A percentile compares a stretch with the other conserved stretches of the same genome.
Conservation (phyloP, 1,140 invertebrate genomes). For the Stegodyphus mimosarum region DNA sequence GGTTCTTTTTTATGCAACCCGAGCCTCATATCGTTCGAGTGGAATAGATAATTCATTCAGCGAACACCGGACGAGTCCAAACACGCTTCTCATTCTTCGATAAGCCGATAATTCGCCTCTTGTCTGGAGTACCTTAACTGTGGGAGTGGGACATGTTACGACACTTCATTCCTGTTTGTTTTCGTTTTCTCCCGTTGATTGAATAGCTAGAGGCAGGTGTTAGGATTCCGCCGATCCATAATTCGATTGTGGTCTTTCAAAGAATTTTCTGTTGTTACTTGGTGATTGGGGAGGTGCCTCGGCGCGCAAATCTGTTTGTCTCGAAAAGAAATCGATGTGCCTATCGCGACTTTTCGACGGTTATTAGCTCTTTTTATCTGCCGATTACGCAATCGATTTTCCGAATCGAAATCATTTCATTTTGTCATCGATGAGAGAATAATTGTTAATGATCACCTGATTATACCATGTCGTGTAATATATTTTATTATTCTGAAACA, state of each 20-base stretch:
- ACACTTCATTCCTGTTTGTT: conserved; percentile 25
- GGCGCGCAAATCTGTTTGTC: no score
- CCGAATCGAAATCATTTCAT: no score
- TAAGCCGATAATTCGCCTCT: conserved; percentile 21
- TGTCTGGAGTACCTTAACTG: conserved; percentile 12
- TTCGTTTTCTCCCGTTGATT: conserved; percentile 10
- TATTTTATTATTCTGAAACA: no score
- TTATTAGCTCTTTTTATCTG: no score
- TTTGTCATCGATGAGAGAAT: no score
- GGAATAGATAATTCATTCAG: conserved; percentile 16
- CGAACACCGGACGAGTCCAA: not conserved
- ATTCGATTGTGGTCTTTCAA: conserved; percentile 2
- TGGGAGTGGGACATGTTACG: conserved; percentile 23
- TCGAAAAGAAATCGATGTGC: no score
- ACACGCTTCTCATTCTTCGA: conserved; percentile 14
- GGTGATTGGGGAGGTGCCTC: no score
- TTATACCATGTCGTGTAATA: no score
- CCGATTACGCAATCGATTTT: no score
- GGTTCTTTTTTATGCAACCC: not conserved
- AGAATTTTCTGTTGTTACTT: no score
- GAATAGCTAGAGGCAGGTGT: conserved; percentile 11
- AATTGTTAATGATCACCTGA: no score
- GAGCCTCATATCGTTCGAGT: conserved; percentile 5
- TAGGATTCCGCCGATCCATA: conserved; percentile 14
- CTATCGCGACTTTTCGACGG: no score